Evolutionary conservation across 2,888 invertebrate species (phyloP), one percentile per base, ranked within the genome.

Genomic region (Calameuta pallipes): DNA sequence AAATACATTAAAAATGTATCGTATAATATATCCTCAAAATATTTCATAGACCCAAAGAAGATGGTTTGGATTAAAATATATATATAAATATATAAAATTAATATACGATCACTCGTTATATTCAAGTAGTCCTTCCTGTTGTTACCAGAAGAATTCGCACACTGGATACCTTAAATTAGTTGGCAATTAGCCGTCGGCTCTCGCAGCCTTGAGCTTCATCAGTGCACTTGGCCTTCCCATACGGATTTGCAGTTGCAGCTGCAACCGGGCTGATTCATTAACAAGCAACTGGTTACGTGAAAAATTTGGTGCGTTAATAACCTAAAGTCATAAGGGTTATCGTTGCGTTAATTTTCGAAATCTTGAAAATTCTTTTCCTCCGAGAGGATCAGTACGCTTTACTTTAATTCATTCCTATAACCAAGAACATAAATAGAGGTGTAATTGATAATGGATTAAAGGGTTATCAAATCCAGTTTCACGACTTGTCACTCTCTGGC

Each of bases 151-250:
- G 56, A 56, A 56, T 56, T 56, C 56, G 23, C 23, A 56, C 56
- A 56, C 56, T 56, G 23, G 23, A 23, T 56, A 56, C 15, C 56
- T 79, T 80, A 80, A 84, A 87, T 86, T 86, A 87, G 85, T 83
- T 84, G 84, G 85, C 84, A 87, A 88, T 88, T 88, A 87, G 85
- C 80, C 79, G 81, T 79, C 77, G 81, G 79, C 80, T 75, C 79
- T 81, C 76, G 75, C 79, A 81, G 82, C 83, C 84, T 81, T 79
- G 80, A 80, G 82, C 78, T 56, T 56, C 56, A 37, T 69, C 77
- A 68, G 73, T 80, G 81, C 82, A 83, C 87, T 87, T 84, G 86
- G 84, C 85, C 86, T 86, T 85, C 75, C 78, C 74, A 56, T 12
- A 34, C 23, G 56, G 9, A 56, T 56, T 9, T 56, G 56, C 4